Percentiles rank a stretch among this genome's conserved stretches.
Conservation (phyloP, 2,113 vertebrate genomes). For the Peromyscus leucopus region DNA sequence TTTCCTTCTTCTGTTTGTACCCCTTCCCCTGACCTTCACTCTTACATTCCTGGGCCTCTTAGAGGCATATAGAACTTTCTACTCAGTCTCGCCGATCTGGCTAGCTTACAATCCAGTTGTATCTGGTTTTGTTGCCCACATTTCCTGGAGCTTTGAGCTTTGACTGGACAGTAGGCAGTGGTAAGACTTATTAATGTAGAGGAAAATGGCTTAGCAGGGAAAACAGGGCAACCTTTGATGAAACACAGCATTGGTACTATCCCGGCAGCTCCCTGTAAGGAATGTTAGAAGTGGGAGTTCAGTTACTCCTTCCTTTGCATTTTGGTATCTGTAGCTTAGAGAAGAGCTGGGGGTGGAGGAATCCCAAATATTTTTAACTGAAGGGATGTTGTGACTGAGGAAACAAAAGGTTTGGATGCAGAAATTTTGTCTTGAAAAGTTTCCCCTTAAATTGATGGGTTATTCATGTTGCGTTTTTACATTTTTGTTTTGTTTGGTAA, state of each 20-base stretch:
- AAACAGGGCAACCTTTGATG: background rate
- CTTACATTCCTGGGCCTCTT: background rate
- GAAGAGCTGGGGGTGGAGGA: background rate
- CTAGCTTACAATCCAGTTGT: background rate
- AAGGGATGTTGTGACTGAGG: background rate
- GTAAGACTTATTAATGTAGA: background rate
- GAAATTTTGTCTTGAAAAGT: constrained; percentile 25
- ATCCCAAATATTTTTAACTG: background rate
- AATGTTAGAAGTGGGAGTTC: background rate
- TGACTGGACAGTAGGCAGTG: background rate
- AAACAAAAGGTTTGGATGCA: background rate
- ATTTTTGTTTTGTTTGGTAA: background rate
- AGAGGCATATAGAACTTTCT: background rate
- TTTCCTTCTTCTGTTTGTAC: background rate
- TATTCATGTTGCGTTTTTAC: background rate
- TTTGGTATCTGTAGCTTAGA: background rate
- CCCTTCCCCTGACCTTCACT: background rate
- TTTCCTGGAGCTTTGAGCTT: background rate
- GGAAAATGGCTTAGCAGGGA: background rate
- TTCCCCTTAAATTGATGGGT: constrained; percentile 21
- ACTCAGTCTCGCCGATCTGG: background rate
- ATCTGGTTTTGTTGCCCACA: background rate
- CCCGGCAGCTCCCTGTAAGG: background rate
- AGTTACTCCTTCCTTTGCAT: background rate
- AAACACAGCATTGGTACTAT: background rate